These are phyloP conservation scores for Gasteruption jaculator DNA, from an alignment of 2,888 invertebrate species.

Conservation along the genomic window DNA sequence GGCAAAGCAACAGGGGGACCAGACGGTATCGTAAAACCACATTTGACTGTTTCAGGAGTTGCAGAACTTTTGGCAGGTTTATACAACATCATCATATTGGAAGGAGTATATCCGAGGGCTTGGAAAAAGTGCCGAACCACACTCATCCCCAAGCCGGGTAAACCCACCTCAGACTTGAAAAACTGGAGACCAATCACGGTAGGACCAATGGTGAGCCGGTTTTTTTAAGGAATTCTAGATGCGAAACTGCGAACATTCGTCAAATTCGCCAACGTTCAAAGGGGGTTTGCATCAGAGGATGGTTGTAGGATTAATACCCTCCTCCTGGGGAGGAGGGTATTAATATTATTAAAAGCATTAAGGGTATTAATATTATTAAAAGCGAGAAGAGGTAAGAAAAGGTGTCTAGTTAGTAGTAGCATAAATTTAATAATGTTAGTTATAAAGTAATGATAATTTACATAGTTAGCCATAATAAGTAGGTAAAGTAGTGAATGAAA, in stretches of 20 bases:
- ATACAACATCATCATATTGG: slow-evolving; percentile 8
- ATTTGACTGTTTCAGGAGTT: slow-evolving; percentile 15
- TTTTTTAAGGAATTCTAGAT: slow-evolving; percentile 35
- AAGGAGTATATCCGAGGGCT: slow-evolving; percentile 8
- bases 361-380: too few species aligned
- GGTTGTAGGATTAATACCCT: too few species aligned
- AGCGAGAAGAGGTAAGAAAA: too few species aligned
- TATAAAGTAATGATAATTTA: too few species aligned
- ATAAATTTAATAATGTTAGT: too few species aligned
- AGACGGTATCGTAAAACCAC: slow-evolving; percentile 24
- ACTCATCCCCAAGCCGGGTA: slow-evolving; percentile 37
- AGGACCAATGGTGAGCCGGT: slow-evolving; percentile 30
- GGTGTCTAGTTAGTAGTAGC: too few species aligned
- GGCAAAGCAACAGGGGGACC: slow-evolving; percentile 26
- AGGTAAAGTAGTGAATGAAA: too few species aligned
- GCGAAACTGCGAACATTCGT: slow-evolving; percentile 24
- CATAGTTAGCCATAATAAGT: too few species aligned
- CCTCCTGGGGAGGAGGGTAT: too few species aligned
- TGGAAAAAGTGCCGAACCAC: slow-evolving; percentile 40
- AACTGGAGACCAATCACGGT: slow-evolving; percentile 41
- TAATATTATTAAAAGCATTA: too few species aligned
- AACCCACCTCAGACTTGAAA: slow-evolving; percentile 26
- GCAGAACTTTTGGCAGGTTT: neutral
- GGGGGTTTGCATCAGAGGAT: slow-evolving; percentile 34
- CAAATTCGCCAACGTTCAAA: slow-evolving; percentile 30